Conservation (phyloP, 2,797 vertebrate genomes). For the Harpagifer antarcticus region DNA sequence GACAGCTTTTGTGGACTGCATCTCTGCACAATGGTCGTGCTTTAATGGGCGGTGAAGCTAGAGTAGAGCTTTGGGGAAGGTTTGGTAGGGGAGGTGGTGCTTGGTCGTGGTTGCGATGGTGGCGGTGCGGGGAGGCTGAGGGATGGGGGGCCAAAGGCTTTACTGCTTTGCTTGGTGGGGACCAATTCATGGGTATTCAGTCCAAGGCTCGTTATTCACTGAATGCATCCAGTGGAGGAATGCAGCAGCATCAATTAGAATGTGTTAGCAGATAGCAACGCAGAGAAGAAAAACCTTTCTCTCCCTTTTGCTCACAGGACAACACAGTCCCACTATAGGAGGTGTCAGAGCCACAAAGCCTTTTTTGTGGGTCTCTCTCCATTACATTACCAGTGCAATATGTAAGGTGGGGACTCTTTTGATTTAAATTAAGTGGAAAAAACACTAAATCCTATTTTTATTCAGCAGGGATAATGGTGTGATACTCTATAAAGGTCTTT, state of each 20-base stretch:
- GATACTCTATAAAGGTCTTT: conserved; percentile 91
- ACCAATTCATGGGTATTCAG: conserved; percentile 97
- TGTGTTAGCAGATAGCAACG: conserved; percentile 97
- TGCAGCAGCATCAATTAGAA: conserved; percentile 99
- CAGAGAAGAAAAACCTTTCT: conserved; percentile 95
- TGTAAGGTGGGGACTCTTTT: conserved; percentile 99
- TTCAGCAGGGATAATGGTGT: conserved; percentile 93
- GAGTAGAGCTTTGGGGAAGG: conserved; percentile 83
- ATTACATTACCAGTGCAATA: conserved; percentile 98
- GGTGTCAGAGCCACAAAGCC: conserved; percentile 97
- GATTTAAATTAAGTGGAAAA: conserved; percentile 99
- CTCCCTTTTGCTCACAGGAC: conserved; percentile 89
- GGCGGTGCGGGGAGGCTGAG: conserved; percentile 78
- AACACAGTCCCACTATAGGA: conserved; percentile 93
- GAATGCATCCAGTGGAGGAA: conserved; percentile 97
- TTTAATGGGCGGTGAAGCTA: conserved; percentile 96
- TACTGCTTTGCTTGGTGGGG: conserved; percentile 97
- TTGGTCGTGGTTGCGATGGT: conserved; percentile 79
- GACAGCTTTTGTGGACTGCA: conserved; percentile 98
- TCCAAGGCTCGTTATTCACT: conserved; percentile 96
- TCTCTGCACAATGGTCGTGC: conserved; percentile 94
- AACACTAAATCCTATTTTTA: conserved; percentile 99
- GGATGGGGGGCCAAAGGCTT: conserved; percentile 90
- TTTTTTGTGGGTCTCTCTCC: conserved; percentile 95
- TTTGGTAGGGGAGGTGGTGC: conserved; percentile 78